Percentiles rank a stretch among this genome's conserved stretches.
These are phyloP conservation scores for Urocolius indicus DNA, from an alignment of 2,113 vertebrate species.

Conservation along the genomic window DNA sequence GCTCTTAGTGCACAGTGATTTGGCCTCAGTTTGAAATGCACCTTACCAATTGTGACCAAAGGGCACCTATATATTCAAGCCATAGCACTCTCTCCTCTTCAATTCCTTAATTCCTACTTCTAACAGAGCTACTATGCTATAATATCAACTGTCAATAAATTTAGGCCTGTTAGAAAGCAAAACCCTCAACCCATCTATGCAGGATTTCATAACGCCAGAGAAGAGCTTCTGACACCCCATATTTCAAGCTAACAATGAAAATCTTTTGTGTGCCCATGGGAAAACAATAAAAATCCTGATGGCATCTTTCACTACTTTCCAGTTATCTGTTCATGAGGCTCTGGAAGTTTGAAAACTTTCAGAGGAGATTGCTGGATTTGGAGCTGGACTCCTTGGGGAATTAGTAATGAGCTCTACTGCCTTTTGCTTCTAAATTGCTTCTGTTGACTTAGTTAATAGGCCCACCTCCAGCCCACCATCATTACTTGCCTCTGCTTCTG, in stretches of 20 bases:
- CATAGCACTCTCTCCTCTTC: not conserved
- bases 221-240: no score
- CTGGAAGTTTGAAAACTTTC: not conserved
- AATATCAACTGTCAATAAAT: not conserved
- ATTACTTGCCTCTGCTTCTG: not conserved
- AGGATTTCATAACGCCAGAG: not conserved
- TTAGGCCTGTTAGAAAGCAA: not conserved
- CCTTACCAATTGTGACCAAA: not conserved
- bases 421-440: not conserved
- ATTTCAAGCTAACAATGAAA: not conserved
- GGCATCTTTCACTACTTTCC: not conserved
- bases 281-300: not conserved
- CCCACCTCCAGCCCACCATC: not conserved
- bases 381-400: not conserved
- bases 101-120: not conserved
- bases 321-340: not conserved
- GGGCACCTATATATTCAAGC: not conserved
- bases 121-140: not conserved
- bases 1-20: not conserved
- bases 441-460: conserved; percentile 16
- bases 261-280: not conserved
- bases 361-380: not conserved
- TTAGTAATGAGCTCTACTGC: not conserved
- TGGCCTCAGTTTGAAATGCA: not conserved
- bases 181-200: not conserved